phyloP scores from a whole-genome alignment of 2,888 invertebrate species.

The Eupithecia inturbata region DNA sequence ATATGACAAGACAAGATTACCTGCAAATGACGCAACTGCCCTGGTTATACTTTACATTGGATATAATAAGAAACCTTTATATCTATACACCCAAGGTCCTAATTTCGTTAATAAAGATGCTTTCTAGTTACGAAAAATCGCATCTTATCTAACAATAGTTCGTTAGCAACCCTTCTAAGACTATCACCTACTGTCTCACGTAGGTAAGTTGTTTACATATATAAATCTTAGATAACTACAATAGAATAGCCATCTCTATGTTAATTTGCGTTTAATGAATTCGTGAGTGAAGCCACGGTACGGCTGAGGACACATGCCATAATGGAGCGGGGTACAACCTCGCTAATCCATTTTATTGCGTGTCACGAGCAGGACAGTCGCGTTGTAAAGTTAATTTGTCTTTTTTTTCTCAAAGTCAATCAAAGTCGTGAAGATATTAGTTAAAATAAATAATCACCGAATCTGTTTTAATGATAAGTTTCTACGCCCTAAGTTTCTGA shows the following conservation, averaged over 20 bases:
- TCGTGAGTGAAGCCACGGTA: slow-evolving; percentile 53
- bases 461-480: too few species aligned
- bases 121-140: not conserved
- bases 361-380: slow-evolving; percentile 67
- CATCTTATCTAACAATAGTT: slow-evolving; percentile 63
- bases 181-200: slow-evolving; percentile 59
- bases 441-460: not conserved
- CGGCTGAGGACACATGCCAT: slow-evolving; percentile 49
- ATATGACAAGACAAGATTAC: slow-evolving; percentile 49
- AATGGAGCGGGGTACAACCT: slow-evolving; percentile 44
- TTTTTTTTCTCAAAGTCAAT: not conserved
- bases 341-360: slow-evolving; percentile 80
- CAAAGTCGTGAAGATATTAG: not conserved
- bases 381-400: slow-evolving; percentile 21
- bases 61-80: not conserved
- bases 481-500: too few species aligned
- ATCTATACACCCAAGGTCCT: not conserved
- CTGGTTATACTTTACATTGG: slow-evolving; percentile 47
- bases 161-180: slow-evolving; percentile 64
- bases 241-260: slow-evolving; percentile 73
- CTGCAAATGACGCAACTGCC: slow-evolving; percentile 57
- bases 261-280: slow-evolving; percentile 82
- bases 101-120: not conserved
- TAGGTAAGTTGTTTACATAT: slow-evolving; percentile 69
- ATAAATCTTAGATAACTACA: slow-evolving; percentile 76